Evolutionary conservation across 2,888 invertebrate genomes (phyloP).

Genomic region (Torymus auratus): DNA sequence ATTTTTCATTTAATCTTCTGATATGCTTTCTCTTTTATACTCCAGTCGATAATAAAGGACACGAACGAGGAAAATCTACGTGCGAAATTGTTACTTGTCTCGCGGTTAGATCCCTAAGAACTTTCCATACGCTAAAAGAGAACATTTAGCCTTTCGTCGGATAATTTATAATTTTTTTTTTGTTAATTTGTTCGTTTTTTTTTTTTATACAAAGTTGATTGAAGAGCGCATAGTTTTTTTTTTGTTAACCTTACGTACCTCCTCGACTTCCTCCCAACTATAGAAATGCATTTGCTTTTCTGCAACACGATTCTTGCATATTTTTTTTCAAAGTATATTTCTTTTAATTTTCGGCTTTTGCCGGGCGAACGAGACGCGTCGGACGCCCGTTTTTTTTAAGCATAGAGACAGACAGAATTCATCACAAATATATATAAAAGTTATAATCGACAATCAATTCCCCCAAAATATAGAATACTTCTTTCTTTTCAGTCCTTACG

Average conservation of each 20-base stretch:
- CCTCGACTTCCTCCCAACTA: slow-evolving; percentile 6
- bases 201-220: slow-evolving; percentile 56
- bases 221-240: slow-evolving; percentile 54
- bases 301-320: neutral
- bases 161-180: slow-evolving; percentile 25
- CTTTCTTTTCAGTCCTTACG: slow-evolving; percentile 31
- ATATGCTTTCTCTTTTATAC: slow-evolving; percentile 53
- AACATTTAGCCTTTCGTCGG: slow-evolving; percentile 40
- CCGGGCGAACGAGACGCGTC: neutral
- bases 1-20: slow-evolving; percentile 34
- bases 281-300: neutral
- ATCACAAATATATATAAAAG: slow-evolving; percentile 44
- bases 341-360: neutral
- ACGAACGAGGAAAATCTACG: slow-evolving; percentile 43
- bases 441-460: slow-evolving; percentile 40
- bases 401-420: slow-evolving; percentile 23
- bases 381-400: neutral
- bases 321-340: slow-evolving; percentile 21
- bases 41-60: slow-evolving; percentile 48
- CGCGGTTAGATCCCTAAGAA: slow-evolving; percentile 41
- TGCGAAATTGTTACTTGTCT: slow-evolving; percentile 32
- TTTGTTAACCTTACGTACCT: slow-evolving; percentile 17
- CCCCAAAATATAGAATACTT: slow-evolving; percentile 27
- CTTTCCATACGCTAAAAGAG: slow-evolving; percentile 39
- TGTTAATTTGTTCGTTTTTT: slow-evolving; percentile 15